Base-by-base conservation (phyloP, 2,797 vertebrate species). In the Chloroceryle amazona region DNA sequence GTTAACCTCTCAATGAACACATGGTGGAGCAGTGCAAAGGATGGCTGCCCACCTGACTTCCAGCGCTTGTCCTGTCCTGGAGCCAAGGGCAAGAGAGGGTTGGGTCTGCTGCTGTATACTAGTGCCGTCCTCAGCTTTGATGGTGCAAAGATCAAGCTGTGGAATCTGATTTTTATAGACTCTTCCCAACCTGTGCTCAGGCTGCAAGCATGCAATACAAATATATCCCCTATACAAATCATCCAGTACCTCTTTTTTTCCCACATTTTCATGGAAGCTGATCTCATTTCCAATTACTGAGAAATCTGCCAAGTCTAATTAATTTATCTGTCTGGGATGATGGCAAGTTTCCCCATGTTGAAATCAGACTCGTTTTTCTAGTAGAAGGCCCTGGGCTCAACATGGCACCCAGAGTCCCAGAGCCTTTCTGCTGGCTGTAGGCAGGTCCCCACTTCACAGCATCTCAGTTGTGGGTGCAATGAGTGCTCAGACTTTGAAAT, bases 301-400 rank as follows among this genome's bases (percentile, higher is more conserved):
- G 81, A 81, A 81, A 81, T n/a, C 57, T 88, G 68, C 79, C 91
- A 84, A 74, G 66, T 11, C 61, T 52, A 52, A 52, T 52, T 81
- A 86, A 94, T 94, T 81, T 91, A 90, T 81, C 75, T 91, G 68
- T 81, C 75, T 91, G 83, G n/a, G 66, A 83, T 49, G 47, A 52
- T 41, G 85, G 54, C 67, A 92, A 52, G 22, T 68, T 87, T 86
- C 37, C 33, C 22, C 41, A 25, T 37, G 61, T 18, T 93, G 93
- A 93, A 90, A 75, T 58, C 68, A 83, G 57, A 58, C 13, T 86
- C 70, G 9, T 70, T 35, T 58, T 70, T 62, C 39, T 2, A 76
- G 52, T 28, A 71, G 79, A 55, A 75, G 82, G 29, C 35, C 29
- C 75, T 81, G 28, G 71, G 55, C 66, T 87, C 47, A 70, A 44